Conservation (phyloP, 1,140 invertebrate species). For the Hyles vespertilio region DNA sequence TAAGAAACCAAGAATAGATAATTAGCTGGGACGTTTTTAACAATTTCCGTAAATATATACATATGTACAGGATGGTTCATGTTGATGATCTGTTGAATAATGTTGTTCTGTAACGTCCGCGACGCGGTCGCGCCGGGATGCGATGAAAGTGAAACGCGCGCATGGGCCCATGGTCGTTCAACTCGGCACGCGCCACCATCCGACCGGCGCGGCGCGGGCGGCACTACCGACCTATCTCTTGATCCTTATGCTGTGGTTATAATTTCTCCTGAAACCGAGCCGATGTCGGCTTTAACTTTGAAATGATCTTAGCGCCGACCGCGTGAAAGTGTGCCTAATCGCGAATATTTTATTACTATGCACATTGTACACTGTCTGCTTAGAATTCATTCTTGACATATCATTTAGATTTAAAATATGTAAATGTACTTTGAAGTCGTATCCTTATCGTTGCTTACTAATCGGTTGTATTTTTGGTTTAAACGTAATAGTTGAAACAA, state of each 20-base stretch:
- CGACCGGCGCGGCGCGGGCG: conserved; percentile 11
- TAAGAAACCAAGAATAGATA: too few relatives aligned
- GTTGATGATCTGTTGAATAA: conserved; percentile 23
- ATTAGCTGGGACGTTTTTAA: too few relatives aligned
- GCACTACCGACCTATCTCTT: conserved; percentile 30
- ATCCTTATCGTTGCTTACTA: too few relatives aligned
- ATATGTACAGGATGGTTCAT: not conserved
- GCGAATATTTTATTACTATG: not conserved
- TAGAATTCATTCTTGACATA: too few relatives aligned
- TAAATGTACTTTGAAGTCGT: too few relatives aligned
- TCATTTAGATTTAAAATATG: too few relatives aligned
- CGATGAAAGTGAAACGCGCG: conserved; percentile 66
- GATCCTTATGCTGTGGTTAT: conserved; percentile 34
- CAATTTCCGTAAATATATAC: too few relatives aligned
- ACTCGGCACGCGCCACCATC: conserved; percentile 62
- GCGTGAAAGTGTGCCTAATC: conserved; percentile 4
- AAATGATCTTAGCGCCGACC: not conserved
- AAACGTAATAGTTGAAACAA: too few relatives aligned
- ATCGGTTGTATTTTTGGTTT: too few relatives aligned
- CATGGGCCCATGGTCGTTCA: conserved; percentile 60
- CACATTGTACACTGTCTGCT: not conserved
- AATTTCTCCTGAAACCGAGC: conserved; percentile 1
- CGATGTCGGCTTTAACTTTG: not conserved
- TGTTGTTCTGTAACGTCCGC: conserved; percentile 20
- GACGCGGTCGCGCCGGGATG: conserved; percentile 36